These are phyloP conservation scores for Ascaphus truei DNA, from an alignment of 2,113 vertebrate species.

Conservation along the genomic window DNA sequence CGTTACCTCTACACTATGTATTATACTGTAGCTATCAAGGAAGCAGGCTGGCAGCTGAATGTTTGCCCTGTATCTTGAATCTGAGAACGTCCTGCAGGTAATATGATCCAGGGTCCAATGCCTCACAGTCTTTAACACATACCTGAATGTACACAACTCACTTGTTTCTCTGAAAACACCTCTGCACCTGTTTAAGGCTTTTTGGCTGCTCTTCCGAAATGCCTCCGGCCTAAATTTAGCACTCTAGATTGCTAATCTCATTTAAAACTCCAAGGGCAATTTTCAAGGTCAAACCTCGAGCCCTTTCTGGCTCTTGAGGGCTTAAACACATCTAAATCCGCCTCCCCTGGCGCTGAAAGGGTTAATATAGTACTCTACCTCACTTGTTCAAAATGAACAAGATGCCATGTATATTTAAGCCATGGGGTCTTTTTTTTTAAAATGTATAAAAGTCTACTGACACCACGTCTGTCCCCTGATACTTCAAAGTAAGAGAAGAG, in stretches of 20 bases:
- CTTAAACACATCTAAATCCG: no score
- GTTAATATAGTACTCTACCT: no score
- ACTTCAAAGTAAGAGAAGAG: no score
- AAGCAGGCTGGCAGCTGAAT: no score
- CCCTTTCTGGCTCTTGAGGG: no score
- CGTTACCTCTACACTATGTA: not conserved
- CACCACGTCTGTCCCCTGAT: no score
- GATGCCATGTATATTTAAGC: no score
- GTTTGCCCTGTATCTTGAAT: not conserved
- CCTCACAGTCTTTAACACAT: not conserved
- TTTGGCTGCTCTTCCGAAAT: not conserved
- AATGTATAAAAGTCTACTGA: no score
- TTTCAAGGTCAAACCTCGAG: not conserved
- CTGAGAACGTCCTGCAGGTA: constrained; percentile 18
- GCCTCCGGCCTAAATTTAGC: not conserved
- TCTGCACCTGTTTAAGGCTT: not conserved
- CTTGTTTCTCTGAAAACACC: not conserved
- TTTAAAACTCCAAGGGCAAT: not conserved
- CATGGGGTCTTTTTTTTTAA: no score
- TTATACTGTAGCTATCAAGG: not conserved
- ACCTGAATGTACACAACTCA: not conserved
- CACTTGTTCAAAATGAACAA: no score
- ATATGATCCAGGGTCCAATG: not conserved
- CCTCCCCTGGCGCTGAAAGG: no score
- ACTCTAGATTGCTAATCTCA: not conserved